Percentiles rank a stretch among this genome's conserved stretches.
Conservation (phyloP, 2,888 invertebrate genomes). For the Clusia tigrina region DNA sequence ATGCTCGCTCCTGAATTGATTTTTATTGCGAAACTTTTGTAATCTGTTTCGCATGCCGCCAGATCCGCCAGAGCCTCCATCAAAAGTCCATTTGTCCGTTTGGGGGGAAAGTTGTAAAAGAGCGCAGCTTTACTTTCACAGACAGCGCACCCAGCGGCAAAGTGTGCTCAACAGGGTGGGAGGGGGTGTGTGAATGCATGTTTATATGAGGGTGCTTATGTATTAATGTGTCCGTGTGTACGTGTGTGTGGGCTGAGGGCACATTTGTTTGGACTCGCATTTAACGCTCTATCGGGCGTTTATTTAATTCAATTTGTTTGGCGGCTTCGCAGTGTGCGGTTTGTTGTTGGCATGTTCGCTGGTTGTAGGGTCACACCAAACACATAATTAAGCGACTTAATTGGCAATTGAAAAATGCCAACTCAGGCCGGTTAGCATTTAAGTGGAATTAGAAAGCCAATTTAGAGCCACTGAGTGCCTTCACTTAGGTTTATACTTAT, state of each 20-base stretch:
- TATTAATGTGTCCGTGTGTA: constrained; percentile 7
- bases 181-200: too few species aligned
- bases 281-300: constrained; percentile 16
- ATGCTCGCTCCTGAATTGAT: constrained; percentile 8
- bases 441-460: too few species aligned
- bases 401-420: too few species aligned
- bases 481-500: too few species aligned
- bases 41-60: background rate
- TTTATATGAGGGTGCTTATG: constrained; percentile 5
- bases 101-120: constrained; percentile 10
- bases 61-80: constrained; percentile 5
- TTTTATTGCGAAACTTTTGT: constrained; percentile 17
- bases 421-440: too few species aligned
- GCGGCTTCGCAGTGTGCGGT: background rate
- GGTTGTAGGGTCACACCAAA: background rate
- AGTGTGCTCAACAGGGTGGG: too few species aligned
- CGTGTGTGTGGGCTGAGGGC: background rate
- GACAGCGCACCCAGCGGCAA: background rate
- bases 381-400: background rate
- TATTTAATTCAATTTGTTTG: constrained; percentile 18
- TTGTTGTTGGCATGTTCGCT: background rate
- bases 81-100: constrained; percentile 21
- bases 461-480: too few species aligned
- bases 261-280: constrained; percentile 12
- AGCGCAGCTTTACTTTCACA: background rate